Base-by-base conservation (phyloP, 1,140 invertebrate species). In the Papilio polyxenes region DNA sequence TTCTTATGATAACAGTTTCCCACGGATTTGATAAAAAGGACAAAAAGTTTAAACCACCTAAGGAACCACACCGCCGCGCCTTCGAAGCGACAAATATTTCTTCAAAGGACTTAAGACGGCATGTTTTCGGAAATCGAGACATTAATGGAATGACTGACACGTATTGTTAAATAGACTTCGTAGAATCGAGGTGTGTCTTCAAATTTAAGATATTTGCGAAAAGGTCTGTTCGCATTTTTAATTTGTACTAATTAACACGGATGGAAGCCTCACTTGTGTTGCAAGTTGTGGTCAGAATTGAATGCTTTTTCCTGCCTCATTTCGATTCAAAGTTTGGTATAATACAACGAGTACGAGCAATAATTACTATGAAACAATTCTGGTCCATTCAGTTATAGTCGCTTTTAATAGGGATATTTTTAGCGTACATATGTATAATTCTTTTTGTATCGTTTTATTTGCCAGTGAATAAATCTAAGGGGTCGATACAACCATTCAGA, bases 111-210 rank as follows among this genome's bases (percentile, higher is more conserved):
- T 85, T 82, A 85, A 89, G 85, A 86, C 82, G 87, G 84, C 85
- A 83, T 87, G 90, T 93, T 93, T 93, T 90, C 87, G 87, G 90
- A 92, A 93, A 93, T 89, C 87, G 85, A 86, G 87, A 89, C 90
- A 90, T 92, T 91, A 91, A 88, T 93, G 89, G 93, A 93, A 94
- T 93, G 91, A 91, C 93, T 92, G 91, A 92, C 92, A 92, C 91
- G 87, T 91, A 87, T 90, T 88, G 86, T 88, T 83, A 84, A 89
- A 84, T 82, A 80, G 74, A 79, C 77, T 94, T 92, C 91, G 87
- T 82, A 83, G 93, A 94, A 94, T 85, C 83, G 84, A 87, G 84
- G 86, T 87, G 87, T 88, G 84, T 85, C 82, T 88, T 87, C 82
- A 89, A 90, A 91, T 91, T 87, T 91, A 79, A 87, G 83, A 89